Evolutionary conservation across 2,797 vertebrate species (phyloP), one percentile per base, ranked within the genome.

Genomic region (Pipistrellus nathusii): DNA sequence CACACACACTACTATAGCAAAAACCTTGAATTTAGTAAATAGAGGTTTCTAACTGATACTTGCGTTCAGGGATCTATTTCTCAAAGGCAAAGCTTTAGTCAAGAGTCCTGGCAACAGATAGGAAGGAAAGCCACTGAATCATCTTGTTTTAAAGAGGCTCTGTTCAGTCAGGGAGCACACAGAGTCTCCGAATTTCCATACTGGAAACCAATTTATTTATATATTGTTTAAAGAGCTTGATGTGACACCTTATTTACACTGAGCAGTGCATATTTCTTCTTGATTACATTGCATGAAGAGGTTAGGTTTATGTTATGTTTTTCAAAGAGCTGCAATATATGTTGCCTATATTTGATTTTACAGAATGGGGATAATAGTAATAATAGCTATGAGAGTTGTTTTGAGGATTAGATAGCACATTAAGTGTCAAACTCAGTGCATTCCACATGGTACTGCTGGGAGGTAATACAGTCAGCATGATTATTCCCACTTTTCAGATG

Each of bases 351-450:
- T 93, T 92, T 89, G 23, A 82, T 86, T 95, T 87, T 94, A 3
- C 75, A 48, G 59, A 82, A 82, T 85, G 62, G 44, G 7, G 30
- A 90, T 89, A 94, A 92, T 88, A 94, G 87, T 87, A 94, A 91
- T 84, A 94, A 81, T 53, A 92, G 51, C 10, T 82, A 86, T 17
- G 75, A 73, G 64, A 72, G 38, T 85, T 93, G 41, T 71, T 93
- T 57, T 82, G 83, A 73, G 57, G 35, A 88, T 94, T 86, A 83
- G 68, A 76, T 89, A 90, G 81, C 48, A 81, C 81, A 57, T 41
- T 81, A 64, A 84, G 83, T 84, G 27, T 85, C 84, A 94, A 91
- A 4, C 21, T 35, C 21, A 68, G 20, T 38, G 11, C 41, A 72
- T 77, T 86, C 76, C 6, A 23, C 35, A 21, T 55, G n/a, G 62